A percentile compares a stretch with the other conserved stretches of the same genome.
Evolutionary conservation across 1,140 invertebrate species (phyloP).

Genomic region (Leptoteleia sp.): DNA sequence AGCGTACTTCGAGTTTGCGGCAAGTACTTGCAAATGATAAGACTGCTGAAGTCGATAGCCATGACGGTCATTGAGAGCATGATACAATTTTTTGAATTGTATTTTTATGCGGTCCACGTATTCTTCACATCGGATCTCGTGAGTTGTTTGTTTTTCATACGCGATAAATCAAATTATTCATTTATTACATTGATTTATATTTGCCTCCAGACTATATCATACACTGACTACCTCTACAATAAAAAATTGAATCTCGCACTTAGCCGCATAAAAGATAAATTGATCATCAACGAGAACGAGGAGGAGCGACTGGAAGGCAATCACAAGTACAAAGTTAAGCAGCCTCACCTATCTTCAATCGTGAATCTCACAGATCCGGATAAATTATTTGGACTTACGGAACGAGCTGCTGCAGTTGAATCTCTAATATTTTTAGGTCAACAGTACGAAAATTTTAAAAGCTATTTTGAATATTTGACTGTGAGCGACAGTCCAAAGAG

Average conservation of each 20-base stretch:
- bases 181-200: no score
- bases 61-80: constrained; percentile 94
- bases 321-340: constrained; percentile 80
- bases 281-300: constrained; percentile 80
- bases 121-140: constrained; percentile 92
- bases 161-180: no score
- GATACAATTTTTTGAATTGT: constrained; percentile 97
- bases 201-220: constrained; percentile 38
- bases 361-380: constrained; percentile 88
- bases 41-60: constrained; percentile 93
- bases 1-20: constrained; percentile 96
- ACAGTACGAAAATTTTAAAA: constrained; percentile 91
- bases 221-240: constrained; percentile 83
- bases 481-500: constrained; percentile 73
- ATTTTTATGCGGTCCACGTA: constrained; percentile 94
- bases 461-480: constrained; percentile 90
- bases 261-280: constrained; percentile 87
- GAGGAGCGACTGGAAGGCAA: constrained; percentile 71
- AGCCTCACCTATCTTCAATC: constrained; percentile 86
- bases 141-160: constrained; percentile 72
- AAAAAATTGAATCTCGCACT: constrained; percentile 87
- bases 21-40: constrained; percentile 96
- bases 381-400: constrained; percentile 89
- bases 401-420: constrained; percentile 94
- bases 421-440: constrained; percentile 94